Percentiles rank a stretch among this genome's conserved stretches.
phyloP scores from a whole-genome alignment of 1,140 invertebrate genomes.

The Ephestia elutella region DNA sequence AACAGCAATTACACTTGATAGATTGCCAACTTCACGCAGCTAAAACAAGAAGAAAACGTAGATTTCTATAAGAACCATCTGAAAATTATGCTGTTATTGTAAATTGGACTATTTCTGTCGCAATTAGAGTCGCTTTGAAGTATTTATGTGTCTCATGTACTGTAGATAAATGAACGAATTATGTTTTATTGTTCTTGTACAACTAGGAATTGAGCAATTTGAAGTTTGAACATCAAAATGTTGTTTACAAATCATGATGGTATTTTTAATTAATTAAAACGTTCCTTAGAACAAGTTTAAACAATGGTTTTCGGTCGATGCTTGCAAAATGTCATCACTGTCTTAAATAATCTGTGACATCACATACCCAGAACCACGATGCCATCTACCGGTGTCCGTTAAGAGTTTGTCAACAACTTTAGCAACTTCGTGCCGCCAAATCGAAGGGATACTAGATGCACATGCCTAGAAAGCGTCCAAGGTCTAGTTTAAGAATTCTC shows the following conservation, averaged over 20 bases:
- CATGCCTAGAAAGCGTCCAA: constrained; percentile 51
- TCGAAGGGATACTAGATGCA: constrained; percentile 44
- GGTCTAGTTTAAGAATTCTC: constrained; percentile 55
- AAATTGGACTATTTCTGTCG: not conserved
- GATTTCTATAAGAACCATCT: not conserved
- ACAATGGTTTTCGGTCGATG: not conserved
- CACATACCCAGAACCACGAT: constrained; percentile 56
- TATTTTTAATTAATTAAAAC: no score
- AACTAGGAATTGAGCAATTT: no score
- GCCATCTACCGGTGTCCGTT: constrained; percentile 36
- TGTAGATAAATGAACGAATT: no score
- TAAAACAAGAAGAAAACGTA: constrained; percentile 21
- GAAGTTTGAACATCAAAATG: no score
- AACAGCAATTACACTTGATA: constrained; percentile 31
- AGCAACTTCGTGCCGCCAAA: not conserved
- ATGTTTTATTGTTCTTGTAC: no score
- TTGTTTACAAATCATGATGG: no score
- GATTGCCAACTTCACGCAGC: constrained; percentile 25
- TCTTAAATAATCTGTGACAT: constrained; percentile 7
- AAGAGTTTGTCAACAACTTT: not conserved
- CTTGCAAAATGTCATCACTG: not conserved
- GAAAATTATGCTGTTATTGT: not conserved
- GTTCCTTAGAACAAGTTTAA: no score
- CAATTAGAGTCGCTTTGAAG: not conserved
- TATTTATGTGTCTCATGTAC: no score